Evolutionary conservation across 2,888 invertebrate species (phyloP).

Genomic region (Proisotoma minuta): DNA sequence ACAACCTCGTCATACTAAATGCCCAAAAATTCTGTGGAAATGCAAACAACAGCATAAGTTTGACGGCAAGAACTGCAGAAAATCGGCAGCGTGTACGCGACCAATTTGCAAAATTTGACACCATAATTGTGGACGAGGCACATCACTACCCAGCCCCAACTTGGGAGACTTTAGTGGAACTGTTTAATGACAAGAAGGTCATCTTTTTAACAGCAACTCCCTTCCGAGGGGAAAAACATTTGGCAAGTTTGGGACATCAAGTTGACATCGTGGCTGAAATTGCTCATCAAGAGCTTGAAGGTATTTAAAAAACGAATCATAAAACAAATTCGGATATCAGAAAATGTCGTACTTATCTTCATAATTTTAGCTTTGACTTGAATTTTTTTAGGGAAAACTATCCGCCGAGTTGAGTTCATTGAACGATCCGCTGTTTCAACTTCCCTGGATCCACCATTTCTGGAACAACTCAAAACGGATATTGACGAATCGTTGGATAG

Average conservation of each 20-base stretch:
- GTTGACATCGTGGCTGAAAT: neutral
- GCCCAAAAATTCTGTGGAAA: conserved; percentile 10
- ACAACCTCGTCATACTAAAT: conserved; percentile 12
- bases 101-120: neutral
- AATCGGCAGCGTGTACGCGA: neutral
- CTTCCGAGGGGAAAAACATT: neutral
- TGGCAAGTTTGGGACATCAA: neutral
- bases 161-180: conserved; percentile 5
- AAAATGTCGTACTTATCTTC: neutral
- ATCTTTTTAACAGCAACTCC: conserved; percentile 18
- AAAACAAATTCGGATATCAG: neutral
- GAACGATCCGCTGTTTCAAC: neutral
- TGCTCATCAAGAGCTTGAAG: neutral
- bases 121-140: conserved; percentile 13
- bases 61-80: neutral
- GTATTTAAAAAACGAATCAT: neutral
- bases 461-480: neutral
- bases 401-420: neutral
- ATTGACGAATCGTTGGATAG: neutral
- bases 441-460: neutral
- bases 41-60: neutral
- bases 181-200: neutral
- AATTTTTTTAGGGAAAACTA: neutral
- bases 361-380: no score
- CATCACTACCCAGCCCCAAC: conserved; percentile 16